A percentile compares a stretch with the other conserved stretches of the same genome.
phyloP scores from a whole-genome alignment of 2,888 invertebrate species.

The Drosophila monieri region DNA sequence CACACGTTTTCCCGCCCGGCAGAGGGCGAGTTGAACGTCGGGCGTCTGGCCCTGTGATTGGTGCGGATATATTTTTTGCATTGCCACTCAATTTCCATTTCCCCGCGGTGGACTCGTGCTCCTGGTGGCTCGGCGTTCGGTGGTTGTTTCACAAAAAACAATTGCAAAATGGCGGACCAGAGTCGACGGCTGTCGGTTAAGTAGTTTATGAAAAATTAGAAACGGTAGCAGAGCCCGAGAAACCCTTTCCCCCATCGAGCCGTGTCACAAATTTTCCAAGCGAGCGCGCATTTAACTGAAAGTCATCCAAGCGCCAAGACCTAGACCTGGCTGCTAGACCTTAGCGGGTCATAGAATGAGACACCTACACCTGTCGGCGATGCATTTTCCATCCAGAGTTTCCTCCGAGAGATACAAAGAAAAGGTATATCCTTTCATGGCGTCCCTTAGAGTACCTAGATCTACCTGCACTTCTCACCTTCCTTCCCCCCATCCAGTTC shows the following conservation, averaged over 20 bases:
- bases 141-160: not conserved
- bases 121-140: not conserved
- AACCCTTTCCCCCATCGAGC: conserved; percentile 53
- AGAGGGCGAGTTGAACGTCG: not conserved
- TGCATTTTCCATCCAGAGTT: conserved; percentile 44
- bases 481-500: conserved; percentile 38
- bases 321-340: conserved; percentile 18
- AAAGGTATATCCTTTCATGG: conserved; percentile 56
- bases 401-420: conserved; percentile 61
- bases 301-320: conserved; percentile 57
- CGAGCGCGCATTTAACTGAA: conserved; percentile 59
- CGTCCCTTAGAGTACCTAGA: conserved; percentile 6
- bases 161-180: conserved; percentile 60
- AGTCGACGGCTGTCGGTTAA: conserved; percentile 22
- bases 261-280: conserved; percentile 71
- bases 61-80: conserved; percentile 63
- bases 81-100: conserved; percentile 63
- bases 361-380: conserved; percentile 18
- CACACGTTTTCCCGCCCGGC: conserved; percentile 19
- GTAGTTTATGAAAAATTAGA: conserved; percentile 44
- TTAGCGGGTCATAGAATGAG: conserved; percentile 22
- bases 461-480: conserved; percentile 32
- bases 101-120: conserved; percentile 12
- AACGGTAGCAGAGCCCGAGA: conserved; percentile 23
- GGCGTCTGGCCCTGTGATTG: conserved; percentile 60